Conservation (phyloP, 64 coral and sea anemone species). For the Anthopleura sola region DNA sequence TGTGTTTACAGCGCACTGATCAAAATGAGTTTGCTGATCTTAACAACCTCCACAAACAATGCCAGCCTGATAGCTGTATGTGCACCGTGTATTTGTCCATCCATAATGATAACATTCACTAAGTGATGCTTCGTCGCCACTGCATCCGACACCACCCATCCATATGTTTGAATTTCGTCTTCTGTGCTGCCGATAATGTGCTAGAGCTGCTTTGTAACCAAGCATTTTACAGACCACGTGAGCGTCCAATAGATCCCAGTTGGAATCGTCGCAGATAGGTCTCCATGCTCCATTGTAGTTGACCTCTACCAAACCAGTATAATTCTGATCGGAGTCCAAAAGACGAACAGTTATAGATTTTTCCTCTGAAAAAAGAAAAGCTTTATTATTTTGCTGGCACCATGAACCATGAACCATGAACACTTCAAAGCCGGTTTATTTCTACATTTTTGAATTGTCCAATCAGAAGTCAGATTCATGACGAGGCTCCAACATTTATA, state of each 20-base stretch:
- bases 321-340: not conserved
- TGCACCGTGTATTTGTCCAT: not conserved
- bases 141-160: not conserved
- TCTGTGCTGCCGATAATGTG: not conserved
- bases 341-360: not conserved
- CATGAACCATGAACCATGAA: no score
- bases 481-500: no score
- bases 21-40: not conserved
- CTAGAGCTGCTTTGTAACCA: slow-evolving; percentile 1
- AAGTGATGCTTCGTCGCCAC: not conserved
- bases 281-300: not conserved
- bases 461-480: no score
- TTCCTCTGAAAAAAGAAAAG: not conserved
- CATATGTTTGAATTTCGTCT: not conserved
- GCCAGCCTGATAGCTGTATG: not conserved
- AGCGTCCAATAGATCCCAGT: not conserved
- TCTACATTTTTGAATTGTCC: no score
- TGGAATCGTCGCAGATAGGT: not conserved
- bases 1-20: no score
- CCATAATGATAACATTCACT: not conserved
- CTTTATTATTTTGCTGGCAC: no score
- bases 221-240: slow-evolving; percentile 4
- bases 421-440: no score
- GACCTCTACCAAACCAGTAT: not conserved
- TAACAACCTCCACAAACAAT: not conserved